These are phyloP conservation scores for Tanytarsus gracilentus DNA, from an alignment of 2,888 invertebrate species.

Conservation along the genomic window DNA sequence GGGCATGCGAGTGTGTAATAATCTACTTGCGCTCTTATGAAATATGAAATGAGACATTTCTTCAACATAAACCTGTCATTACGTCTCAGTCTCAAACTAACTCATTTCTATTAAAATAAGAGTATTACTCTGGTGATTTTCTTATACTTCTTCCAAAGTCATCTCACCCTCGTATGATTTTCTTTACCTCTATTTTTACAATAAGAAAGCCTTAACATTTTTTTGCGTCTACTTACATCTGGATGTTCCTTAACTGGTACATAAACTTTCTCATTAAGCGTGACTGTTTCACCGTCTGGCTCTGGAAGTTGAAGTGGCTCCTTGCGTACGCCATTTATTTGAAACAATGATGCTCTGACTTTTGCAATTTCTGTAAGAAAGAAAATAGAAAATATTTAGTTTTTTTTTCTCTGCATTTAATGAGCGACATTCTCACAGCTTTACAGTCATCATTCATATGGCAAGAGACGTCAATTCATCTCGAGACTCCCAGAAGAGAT, in stretches of 20 bases:
- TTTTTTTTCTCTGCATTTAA: no score
- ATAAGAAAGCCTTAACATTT: no score
- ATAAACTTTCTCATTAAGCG: constrained; percentile 97
- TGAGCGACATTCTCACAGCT: background rate
- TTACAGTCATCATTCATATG: no score
- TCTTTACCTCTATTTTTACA: no score
- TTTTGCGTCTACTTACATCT: constrained; percentile 70
- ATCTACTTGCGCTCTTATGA: background rate
- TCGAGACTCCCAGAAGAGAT: no score
- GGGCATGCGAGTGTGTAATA: no score
- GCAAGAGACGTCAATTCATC: no score
- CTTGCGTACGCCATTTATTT: constrained; percentile 95
- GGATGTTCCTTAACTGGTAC: constrained; percentile 99
- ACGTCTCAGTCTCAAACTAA: no score
- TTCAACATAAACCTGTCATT: background rate
- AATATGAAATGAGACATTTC: background rate
- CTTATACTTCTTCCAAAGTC: no score
- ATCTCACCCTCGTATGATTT: no score
- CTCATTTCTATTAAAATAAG: no score
- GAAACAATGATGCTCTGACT: constrained; percentile 95
- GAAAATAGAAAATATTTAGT: constrained; percentile 33
- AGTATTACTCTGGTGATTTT: background rate
- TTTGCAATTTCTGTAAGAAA: constrained; percentile 89
- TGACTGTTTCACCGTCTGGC: constrained; percentile 79
- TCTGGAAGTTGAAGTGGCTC: constrained; percentile 88